These are phyloP conservation scores for Xiphophorus couchianus DNA, from an alignment of 2,113 vertebrate genomes.

Conservation along the genomic window DNA sequence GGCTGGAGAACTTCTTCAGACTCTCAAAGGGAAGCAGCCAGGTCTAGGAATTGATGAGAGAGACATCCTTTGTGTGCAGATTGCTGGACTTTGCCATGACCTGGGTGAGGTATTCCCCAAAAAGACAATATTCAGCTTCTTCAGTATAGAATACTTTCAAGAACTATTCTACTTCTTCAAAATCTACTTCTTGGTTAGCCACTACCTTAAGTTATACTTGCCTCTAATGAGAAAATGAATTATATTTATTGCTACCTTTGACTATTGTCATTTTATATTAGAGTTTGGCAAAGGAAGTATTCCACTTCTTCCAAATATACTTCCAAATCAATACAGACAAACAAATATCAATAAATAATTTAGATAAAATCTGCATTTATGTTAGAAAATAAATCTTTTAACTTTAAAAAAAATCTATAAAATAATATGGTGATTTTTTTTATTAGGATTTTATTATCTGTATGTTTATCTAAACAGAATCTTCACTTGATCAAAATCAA, in stretches of 20 bases:
- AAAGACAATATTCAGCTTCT: no score
- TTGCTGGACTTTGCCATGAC: constrained; percentile 96
- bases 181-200: no score
- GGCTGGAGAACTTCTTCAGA: constrained; percentile 84
- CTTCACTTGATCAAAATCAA: background rate
- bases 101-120: constrained; percentile 81
- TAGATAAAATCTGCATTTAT: background rate
- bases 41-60: constrained; percentile 84
- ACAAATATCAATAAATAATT: no score
- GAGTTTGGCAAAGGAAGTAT: no score
- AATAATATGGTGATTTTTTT: background rate
- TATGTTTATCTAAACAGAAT: background rate
- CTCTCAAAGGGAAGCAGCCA: constrained; percentile 85
- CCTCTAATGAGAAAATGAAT: background rate
- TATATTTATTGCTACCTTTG: background rate
- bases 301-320: no score
- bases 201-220: no score
- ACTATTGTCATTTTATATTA: background rate
- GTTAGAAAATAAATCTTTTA: background rate
- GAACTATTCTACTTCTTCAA: no score
- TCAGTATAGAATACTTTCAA: no score
- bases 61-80: constrained; percentile 93
- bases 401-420: background rate
- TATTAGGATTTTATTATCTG: background rate
- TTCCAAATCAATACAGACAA: no score